Evolutionary conservation across 2,888 invertebrate species (phyloP), one percentile per base, ranked within the genome.

Genomic region (Zygothrica quintamaculata): DNA sequence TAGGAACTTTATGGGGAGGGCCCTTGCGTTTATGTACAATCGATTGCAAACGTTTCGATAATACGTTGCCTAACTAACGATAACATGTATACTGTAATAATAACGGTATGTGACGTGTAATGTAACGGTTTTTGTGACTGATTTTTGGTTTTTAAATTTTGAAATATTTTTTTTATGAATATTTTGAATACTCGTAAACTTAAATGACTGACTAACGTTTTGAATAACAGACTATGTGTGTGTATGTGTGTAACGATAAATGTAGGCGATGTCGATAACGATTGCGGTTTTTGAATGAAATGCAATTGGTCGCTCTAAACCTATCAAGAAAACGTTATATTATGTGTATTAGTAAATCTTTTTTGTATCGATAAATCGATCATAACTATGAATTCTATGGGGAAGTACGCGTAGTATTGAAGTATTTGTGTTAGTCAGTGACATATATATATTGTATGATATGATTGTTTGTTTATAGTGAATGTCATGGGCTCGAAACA

Each of bases 1-100:
- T 79, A 82, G 84, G 84, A 79, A 82, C 79, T 82, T 65, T 59
- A 59, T 60, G 62, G 79, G 78, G 64, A 57, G 62, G 79, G 78
- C 56, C 65, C 70, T 66, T 65, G 75, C 64, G 67, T 46, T 68
- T 80, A 84, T 80, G 65, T 81, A 81, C 84, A 84, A 22, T 22
- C 18, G 60, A 70, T 66, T 39, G 72, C 71, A 61, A 67, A 56
- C 58, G 60, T 46, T 52, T 51, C 71, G 50, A 7, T 7, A 3
- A 9, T 5, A 9, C 5, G 29, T 29, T 29, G 29, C 39, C 9
- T 12, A 34, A 12, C 13, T 34, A 34, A 34, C 34, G 8, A 60
- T 55, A 22, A 33, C 58, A 34, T 37, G 29, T 40, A 52, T 36
- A n/a, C n/a, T n/a, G n/a, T n/a, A n/a, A n/a, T 26, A 53, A 15